A percentile compares a stretch with the other conserved stretches of the same genome.
Evolutionary conservation across 2,888 invertebrate genomes (phyloP).

Genomic region (Orthonevra nobilis): DNA sequence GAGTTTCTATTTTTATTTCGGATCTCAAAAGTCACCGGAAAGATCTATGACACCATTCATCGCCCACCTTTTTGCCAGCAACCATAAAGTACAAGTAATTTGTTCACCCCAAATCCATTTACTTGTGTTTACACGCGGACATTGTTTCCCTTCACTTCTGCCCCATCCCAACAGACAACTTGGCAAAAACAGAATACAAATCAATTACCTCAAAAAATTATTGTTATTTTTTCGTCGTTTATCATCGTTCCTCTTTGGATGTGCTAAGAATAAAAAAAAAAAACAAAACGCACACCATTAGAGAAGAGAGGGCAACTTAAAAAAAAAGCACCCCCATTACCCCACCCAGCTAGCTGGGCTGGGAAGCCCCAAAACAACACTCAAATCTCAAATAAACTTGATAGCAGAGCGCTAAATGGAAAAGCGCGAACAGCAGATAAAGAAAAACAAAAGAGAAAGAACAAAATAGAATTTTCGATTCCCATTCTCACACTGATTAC

Average conservation of each 20-base stretch:
- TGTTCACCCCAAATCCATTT: slow-evolving; percentile 8
- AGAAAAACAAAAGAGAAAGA: slow-evolving; percentile 33
- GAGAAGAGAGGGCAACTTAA: no score
- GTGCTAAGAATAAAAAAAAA: slow-evolving; percentile 1
- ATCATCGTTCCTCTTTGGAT: neutral
- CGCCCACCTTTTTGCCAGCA: neutral
- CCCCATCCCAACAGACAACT: neutral
- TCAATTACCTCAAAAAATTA: slow-evolving; percentile 53
- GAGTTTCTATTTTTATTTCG: no score
- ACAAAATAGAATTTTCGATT: slow-evolving; percentile 60
- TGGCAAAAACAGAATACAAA: slow-evolving; percentile 47
- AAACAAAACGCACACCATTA: slow-evolving; percentile 2
- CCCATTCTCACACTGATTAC: slow-evolving; percentile 44
- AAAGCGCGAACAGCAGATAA: slow-evolving; percentile 20
- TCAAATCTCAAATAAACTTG: no score
- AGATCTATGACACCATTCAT: neutral
- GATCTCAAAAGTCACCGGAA: no score
- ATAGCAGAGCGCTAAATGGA: slow-evolving; percentile 1
- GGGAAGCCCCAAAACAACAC: neutral
- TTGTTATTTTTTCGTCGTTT: slow-evolving; percentile 45
- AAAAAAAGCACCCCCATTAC: slow-evolving; percentile 2
- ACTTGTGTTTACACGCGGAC: slow-evolving; percentile 22
- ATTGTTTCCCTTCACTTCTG: neutral
- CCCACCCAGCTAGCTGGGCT: neutral
- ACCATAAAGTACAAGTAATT: slow-evolving; percentile 3